Evolutionary conservation across 2,113 vertebrate genomes (phyloP).

Genomic region (Hirundichthys speculiger): DNA sequence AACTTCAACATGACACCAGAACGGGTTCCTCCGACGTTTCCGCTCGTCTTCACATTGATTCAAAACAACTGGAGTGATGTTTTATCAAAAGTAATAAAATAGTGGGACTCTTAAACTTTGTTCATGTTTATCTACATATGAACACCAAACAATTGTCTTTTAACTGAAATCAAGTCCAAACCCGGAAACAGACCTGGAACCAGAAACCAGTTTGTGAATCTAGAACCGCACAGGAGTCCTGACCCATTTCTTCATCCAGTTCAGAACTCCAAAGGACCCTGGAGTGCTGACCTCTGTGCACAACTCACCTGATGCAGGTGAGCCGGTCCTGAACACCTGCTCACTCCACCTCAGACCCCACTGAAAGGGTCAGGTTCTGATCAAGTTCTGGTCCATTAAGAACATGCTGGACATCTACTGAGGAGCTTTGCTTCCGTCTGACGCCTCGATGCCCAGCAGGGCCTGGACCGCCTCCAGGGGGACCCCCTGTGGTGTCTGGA

Average conservation of each 20-base stretch:
- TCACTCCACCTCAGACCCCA: not conserved
- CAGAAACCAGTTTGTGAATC: conserved; percentile 77
- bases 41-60: conserved; percentile 21
- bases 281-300: too few species aligned
- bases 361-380: not conserved
- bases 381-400: not conserved
- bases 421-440: conserved; percentile 50
- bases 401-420: conserved; percentile 25
- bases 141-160: conserved; percentile 67
- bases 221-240: conserved; percentile 46
- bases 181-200: conserved; percentile 47
- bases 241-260: too few species aligned
- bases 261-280: not conserved
- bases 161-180: conserved; percentile 43
- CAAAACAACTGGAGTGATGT: conserved; percentile 6
- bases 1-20: conserved; percentile 34
- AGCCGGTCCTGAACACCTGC: not conserved
- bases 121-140: conserved; percentile 78
- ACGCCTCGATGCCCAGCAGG: conserved; percentile 81
- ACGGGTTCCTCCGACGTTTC: conserved; percentile 29
- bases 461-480: conserved; percentile 83
- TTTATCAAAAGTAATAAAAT: conserved; percentile 86
- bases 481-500: conserved; percentile 77
- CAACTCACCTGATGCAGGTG: conserved; percentile 2
- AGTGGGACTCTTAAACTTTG: conserved; percentile 77